phyloP scores from a whole-genome alignment of 2,797 vertebrate species.

The Sebastes ruberrimus region DNA sequence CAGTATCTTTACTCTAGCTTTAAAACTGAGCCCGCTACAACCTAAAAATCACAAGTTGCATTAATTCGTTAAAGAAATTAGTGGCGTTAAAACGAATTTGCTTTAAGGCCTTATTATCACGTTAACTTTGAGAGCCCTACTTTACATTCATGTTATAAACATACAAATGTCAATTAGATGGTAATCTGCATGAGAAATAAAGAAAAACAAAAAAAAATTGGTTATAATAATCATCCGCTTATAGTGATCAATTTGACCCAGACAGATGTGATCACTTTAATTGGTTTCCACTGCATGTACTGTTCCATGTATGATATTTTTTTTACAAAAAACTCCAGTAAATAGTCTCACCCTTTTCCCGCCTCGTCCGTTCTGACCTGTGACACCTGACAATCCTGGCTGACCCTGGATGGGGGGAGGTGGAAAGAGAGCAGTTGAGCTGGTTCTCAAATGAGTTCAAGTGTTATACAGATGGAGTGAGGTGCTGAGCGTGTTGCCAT shows the following conservation, averaged over 20 bases:
- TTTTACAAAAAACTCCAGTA: neutral
- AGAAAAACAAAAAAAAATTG: neutral
- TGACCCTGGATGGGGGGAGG: slow-evolving; percentile 82
- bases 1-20: too few species aligned
- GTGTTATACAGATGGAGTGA: neutral
- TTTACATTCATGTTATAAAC: too few species aligned
- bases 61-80: too few species aligned
- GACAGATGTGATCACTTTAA: neutral
- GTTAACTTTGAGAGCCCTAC: too few species aligned
- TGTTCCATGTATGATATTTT: neutral
- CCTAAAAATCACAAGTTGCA: too few species aligned
- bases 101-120: too few species aligned
- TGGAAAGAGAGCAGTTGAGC: neutral
- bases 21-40: too few species aligned
- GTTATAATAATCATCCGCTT: neutral
- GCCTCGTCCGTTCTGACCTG: slow-evolving; percentile 88
- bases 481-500: neutral
- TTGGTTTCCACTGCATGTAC: neutral
- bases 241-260: too few species aligned
- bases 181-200: too few species aligned
- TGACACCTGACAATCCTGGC: slow-evolving; percentile 84
- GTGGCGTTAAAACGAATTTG: too few species aligned
- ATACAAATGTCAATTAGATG: too few species aligned
- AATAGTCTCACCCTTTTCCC: slow-evolving; percentile 88
- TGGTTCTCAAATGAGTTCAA: neutral